These are phyloP conservation scores for Torymus texanus DNA, from an alignment of 2,888 invertebrate species.

Conservation along the genomic window DNA sequence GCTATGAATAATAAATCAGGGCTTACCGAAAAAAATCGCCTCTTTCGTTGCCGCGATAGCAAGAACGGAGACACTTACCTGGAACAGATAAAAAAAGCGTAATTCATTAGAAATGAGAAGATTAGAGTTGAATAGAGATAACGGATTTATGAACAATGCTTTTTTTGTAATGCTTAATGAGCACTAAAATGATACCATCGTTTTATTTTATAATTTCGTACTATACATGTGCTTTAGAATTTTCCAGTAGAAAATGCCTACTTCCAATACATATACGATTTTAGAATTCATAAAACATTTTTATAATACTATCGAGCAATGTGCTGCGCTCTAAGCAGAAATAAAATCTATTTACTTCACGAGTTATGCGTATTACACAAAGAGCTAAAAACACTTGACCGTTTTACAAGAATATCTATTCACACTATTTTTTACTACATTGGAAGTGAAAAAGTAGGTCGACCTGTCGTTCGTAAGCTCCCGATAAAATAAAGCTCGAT, in stretches of 20 bases:
- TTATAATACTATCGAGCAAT: too few relatives aligned
- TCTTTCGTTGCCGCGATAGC: neutral
- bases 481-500: constrained; percentile 13
- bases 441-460: neutral
- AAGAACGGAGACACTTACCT: neutral
- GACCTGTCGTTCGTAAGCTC: constrained; percentile 12
- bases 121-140: too few relatives aligned
- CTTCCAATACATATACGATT: too few relatives aligned
- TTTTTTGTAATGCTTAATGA: too few relatives aligned
- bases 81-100: constrained; percentile 12
- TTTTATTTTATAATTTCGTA: too few relatives aligned
- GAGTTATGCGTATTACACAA: neutral
- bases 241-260: too few relatives aligned
- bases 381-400: neutral
- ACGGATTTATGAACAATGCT: too few relatives aligned
- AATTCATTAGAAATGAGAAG: constrained; percentile 5
- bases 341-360: neutral
- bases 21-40: constrained; percentile 39
- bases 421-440: neutral
- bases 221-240: too few relatives aligned
- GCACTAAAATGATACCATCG: too few relatives aligned
- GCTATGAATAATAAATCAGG: constrained; percentile 51
- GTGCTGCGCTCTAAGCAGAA: neutral
- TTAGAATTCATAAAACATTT: too few relatives aligned
- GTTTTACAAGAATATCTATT: neutral